These are phyloP conservation scores for Leuciscus idus DNA, from an alignment of 2,113 vertebrate genomes.

Conservation along the genomic window DNA sequence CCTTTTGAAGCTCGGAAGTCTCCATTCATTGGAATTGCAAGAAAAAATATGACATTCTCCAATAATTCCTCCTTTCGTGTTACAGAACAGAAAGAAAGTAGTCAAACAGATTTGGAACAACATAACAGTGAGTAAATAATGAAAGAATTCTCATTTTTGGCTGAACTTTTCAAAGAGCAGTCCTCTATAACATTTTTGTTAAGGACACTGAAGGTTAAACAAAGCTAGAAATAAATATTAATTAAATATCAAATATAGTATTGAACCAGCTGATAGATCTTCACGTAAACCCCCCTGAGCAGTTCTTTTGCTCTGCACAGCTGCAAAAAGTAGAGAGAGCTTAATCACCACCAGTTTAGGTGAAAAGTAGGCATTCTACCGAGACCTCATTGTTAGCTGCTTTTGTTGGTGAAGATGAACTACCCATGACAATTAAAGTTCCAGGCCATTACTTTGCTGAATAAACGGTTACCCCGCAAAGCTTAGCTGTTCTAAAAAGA, in stretches of 20 bases:
- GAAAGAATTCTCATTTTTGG: not conserved
- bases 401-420: constrained; percentile 81
- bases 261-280: constrained; percentile 34
- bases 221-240: not conserved
- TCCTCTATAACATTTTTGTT: not conserved
- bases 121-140: not conserved
- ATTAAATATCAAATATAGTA: constrained; percentile 25
- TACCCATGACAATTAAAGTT: constrained; percentile 77
- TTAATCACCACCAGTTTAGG: constrained; percentile 75
- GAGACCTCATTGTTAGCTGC: constrained; percentile 69
- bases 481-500: constrained; percentile 66
- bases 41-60: not conserved
- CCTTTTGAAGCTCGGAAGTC: not conserved
- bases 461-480: constrained; percentile 69
- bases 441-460: constrained; percentile 77
- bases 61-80: not conserved
- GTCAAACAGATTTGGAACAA: not conserved
- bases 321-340: constrained; percentile 62
- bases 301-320: constrained; percentile 60
- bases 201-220: constrained; percentile 15
- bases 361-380: constrained; percentile 71
- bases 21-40: not conserved
- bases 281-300: not conserved
- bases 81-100: not conserved
- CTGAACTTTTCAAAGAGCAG: not conserved